A percentile compares a stretch with the other conserved stretches of the same genome.
Evolutionary conservation across 2,113 vertebrate species (phyloP).

Genomic region (Formicarius rufipectus): DNA sequence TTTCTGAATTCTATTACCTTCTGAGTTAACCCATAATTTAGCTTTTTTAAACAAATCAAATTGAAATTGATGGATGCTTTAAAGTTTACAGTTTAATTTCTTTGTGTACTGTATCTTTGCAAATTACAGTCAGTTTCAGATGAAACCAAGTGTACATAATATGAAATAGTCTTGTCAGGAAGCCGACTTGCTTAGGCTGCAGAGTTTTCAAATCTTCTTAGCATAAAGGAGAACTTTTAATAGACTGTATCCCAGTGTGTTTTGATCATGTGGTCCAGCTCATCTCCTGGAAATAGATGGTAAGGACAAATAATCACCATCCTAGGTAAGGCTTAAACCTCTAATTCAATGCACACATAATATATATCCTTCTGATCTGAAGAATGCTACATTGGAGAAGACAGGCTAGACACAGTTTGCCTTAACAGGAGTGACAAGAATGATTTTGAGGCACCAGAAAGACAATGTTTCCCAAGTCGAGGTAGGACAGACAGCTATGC

Average conservation of each 20-base stretch:
- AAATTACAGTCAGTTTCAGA: conserved; percentile 17
- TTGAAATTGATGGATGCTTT: conserved; percentile 50
- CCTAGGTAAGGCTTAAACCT: neutral
- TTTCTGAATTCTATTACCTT: conserved; percentile 54
- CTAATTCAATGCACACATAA: neutral
- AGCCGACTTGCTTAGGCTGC: conserved; percentile 16
- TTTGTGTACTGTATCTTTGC: conserved; percentile 43
- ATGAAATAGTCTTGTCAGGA: conserved; percentile 23
- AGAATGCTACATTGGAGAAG: neutral
- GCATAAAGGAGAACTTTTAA: conserved; percentile 15
- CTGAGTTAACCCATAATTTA: conserved; percentile 48
- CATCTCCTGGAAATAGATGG: neutral
- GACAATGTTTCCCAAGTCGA: neutral
- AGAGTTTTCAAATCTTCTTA: conserved; percentile 33
- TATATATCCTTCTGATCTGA: neutral
- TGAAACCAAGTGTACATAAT: conserved; percentile 6
- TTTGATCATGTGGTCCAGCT: neutral
- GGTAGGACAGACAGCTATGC: neutral
- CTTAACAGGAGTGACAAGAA: neutral
- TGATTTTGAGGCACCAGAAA: neutral
- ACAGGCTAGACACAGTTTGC: neutral
- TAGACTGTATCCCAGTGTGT: neutral
- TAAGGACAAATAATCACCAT: neutral
- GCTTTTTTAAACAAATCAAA: conserved; percentile 67
- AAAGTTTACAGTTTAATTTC: conserved; percentile 37